phyloP scores from a whole-genome alignment of 2,797 vertebrate species.

The Melanotaenia nigrans region DNA sequence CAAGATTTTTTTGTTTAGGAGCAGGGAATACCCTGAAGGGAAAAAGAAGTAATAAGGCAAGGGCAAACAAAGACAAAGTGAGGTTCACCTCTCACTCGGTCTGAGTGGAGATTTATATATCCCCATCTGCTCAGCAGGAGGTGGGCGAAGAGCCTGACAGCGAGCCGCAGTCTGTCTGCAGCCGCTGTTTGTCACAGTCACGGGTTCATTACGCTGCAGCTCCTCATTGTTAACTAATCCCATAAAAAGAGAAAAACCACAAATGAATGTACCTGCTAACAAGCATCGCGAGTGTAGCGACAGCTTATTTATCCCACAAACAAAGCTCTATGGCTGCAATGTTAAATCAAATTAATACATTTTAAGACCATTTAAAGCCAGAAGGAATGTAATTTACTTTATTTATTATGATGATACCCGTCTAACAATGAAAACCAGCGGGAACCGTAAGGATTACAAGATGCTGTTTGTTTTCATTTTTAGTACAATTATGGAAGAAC shows the following conservation, averaged over 20 bases:
- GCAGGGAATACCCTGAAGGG: constrained; percentile 2
- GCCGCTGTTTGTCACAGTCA: constrained; percentile 1
- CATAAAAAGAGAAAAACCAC: constrained; percentile 1
- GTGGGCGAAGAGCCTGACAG: constrained; percentile 28
- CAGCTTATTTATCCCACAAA: not conserved
- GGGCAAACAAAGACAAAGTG: constrained; percentile 52
- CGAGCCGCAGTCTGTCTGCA: constrained; percentile 2
- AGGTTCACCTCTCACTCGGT: constrained; percentile 43
- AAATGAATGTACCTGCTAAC: not conserved
- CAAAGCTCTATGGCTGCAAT: not conserved
- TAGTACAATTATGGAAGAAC: not conserved
- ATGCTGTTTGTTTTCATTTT: not conserved
- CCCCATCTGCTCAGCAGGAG: constrained; percentile 27
- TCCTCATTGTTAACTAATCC: constrained; percentile 1
- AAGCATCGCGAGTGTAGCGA: fast-evolving
- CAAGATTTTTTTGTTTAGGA: constrained; percentile 16
- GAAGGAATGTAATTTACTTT: not conserved
- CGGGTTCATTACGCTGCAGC: constrained; percentile 8
- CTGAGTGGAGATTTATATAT: constrained; percentile 26
- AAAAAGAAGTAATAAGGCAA: constrained; percentile 37
- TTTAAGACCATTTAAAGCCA: not conserved
- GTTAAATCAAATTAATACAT: not conserved
- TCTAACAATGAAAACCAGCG: not conserved
- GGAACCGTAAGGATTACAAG: not conserved
- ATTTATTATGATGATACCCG: not conserved